phyloP scores from a whole-genome alignment of 23 tunicate genomes.

The Ascidia mentula region DNA sequence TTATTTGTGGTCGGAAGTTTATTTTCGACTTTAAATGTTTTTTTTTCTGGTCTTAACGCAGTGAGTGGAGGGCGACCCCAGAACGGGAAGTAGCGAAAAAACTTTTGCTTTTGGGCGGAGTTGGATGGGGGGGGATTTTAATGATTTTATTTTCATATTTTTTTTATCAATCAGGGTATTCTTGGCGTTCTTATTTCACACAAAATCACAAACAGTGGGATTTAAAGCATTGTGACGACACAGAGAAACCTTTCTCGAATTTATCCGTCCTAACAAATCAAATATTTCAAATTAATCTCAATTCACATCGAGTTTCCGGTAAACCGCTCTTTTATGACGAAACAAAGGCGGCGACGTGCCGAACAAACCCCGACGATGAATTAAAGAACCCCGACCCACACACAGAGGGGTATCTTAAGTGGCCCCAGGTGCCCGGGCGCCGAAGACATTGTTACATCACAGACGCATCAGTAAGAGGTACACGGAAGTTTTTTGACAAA shows the following conservation, averaged over 20 bases:
- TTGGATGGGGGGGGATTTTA: too few species aligned
- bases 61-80: too few species aligned
- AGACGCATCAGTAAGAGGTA: conserved; percentile 4
- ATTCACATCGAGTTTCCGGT: not conserved
- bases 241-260: not conserved
- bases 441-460: conserved; percentile 19
- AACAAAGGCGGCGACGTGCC: conserved; percentile 7
- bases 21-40: not conserved
- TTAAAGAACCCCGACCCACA: conserved; percentile 3
- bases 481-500: not conserved
- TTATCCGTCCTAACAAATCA: not conserved
- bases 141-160: too few species aligned
- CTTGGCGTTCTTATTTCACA: too few species aligned
- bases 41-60: too few species aligned
- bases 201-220: too few species aligned
- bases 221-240: too few species aligned
- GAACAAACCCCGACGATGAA: conserved; percentile 9
- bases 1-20: not conserved
- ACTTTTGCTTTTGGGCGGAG: too few species aligned
- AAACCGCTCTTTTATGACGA: not conserved
- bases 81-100: too few species aligned
- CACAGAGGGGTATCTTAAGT: conserved; percentile 12
- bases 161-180: too few species aligned
- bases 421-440: conserved; percentile 47
- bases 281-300: not conserved